Evolutionary conservation across 2,797 vertebrate species (phyloP), one percentile per base, ranked within the genome.

Genomic region (Pterois miles): DNA sequence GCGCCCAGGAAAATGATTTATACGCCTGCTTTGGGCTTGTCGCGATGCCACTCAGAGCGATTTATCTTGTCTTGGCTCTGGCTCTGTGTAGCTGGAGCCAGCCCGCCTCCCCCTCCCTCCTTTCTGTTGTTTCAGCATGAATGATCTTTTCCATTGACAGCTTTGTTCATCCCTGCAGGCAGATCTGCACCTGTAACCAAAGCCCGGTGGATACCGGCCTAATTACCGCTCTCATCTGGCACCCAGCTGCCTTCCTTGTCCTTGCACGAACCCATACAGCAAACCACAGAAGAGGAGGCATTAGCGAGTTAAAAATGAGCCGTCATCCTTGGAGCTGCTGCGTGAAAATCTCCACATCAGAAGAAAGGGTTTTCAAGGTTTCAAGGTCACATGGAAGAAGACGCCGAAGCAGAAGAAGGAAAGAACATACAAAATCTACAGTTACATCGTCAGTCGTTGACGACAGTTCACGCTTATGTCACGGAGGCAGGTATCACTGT

Each of bases 111-210:
- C 38, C 64, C 81, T 36, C 74, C 75, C 66, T 71, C 68, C 62
- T 79, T 88, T 88, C 86, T 88, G 89, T 92, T 91, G 87, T 91
- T 91, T 89, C 80, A 86, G 83, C 88, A 88, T 88, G 86, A 92
- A 89, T 89, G 90, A 93, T 92, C 87, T 88, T 84, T 83, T 84
- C 83, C 85, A 88, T 87, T 91, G 92, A 93, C 92, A 92, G 92
- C 88, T 93, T 88, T 89, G 90, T 87, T 92, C 84, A 67, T 91
- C 86, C 85, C 90, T 54, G 81, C 83, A 82, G 92, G 86, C 87
- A 74, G 78, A 84, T 84, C 87, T 88, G 85, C 91, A 93, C 92
- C 93, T 93, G 93, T 92, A 94, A 92, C 89, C 85, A 86, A 90
- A 93, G 88, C 91, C 87, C 83, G 80, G 90, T 91, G 90, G 92